A percentile compares a stretch with the other conserved stretches of the same genome.
phyloP scores from a whole-genome alignment of 2,797 vertebrate species.

The Bufotes viridis region DNA sequence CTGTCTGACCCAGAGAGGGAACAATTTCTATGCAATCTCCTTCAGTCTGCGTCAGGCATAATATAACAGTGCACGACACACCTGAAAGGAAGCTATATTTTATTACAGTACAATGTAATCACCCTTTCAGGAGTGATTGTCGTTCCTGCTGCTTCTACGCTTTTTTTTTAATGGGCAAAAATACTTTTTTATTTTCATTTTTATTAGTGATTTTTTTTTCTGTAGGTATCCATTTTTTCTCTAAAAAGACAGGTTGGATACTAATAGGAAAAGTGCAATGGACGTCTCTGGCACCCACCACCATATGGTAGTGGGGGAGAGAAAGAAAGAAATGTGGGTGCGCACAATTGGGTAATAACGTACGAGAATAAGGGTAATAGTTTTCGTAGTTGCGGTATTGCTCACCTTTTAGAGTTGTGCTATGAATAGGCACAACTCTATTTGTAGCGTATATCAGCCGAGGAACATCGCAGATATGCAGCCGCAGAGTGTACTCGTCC shows the following conservation, averaged over 20 bases:
- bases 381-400: too few relatives aligned
- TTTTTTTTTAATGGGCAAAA: slow-evolving; percentile 23
- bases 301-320: too few relatives aligned
- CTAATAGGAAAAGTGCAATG: too few relatives aligned
- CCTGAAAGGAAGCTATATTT: slow-evolving; percentile 17
- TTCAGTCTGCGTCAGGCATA: not conserved
- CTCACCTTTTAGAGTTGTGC: too few relatives aligned
- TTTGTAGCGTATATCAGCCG: too few relatives aligned
- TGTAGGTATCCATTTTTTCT: not conserved
- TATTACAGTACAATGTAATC: slow-evolving; percentile 20
- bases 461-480: too few relatives aligned
- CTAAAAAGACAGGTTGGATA: slow-evolving; percentile 14
- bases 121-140: slow-evolving; percentile 34
- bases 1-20: slow-evolving; percentile 41
- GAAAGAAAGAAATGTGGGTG: too few relatives aligned
- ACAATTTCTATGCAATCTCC: slow-evolving; percentile 31
- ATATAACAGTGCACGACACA: not conserved
- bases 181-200: slow-evolving; percentile 13
- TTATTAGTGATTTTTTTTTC: slow-evolving; percentile 22
- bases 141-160: slow-evolving; percentile 33
- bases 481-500: too few relatives aligned
- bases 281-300: too few relatives aligned
- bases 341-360: too few relatives aligned
- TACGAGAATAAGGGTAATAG: too few relatives aligned
- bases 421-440: too few relatives aligned